Evolutionary conservation across 2,888 invertebrate genomes (phyloP).

Genomic region (Kuschelorhynchus macadamiae): DNA sequence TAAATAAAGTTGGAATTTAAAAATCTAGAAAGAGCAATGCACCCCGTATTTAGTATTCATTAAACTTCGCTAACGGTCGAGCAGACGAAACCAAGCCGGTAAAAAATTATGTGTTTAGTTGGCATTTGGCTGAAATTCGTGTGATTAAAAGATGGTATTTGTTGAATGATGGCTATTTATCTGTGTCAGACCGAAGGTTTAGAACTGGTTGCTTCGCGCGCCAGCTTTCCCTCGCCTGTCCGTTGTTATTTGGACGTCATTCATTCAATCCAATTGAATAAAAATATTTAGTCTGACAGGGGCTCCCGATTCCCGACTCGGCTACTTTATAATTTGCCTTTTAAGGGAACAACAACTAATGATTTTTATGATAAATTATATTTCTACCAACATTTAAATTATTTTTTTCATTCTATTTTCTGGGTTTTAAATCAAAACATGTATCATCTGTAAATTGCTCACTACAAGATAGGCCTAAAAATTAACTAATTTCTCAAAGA

Average conservation of each 20-base stretch:
- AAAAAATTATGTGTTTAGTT: conserved; percentile 60
- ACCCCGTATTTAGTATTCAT: conserved; percentile 40
- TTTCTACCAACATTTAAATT: too few species aligned
- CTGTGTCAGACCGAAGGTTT: conserved; percentile 64
- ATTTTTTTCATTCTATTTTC: too few species aligned
- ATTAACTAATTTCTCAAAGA: too few species aligned
- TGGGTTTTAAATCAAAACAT: too few species aligned
- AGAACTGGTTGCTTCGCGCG: conserved; percentile 58
- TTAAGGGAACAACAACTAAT: not conserved
- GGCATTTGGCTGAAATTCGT: conserved; percentile 65
- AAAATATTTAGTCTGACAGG: conserved; percentile 54
- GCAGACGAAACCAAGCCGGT: conserved; percentile 45
- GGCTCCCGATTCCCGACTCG: conserved; percentile 34
- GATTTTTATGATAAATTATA: too few species aligned
- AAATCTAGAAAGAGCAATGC: not conserved
- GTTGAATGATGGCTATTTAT: conserved; percentile 68
- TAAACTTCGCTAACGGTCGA: conserved; percentile 36
- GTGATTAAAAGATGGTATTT: conserved; percentile 69
- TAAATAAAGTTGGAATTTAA: conserved; percentile 7
- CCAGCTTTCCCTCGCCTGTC: conserved; percentile 50
- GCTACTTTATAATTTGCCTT: conserved; percentile 42
- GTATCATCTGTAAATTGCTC: too few species aligned
- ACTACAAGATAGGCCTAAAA: too few species aligned
- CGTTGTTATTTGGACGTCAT: conserved; percentile 54
- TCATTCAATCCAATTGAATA: conserved; percentile 54